Percentiles rank a stretch among this genome's conserved stretches.
Evolutionary conservation across 2,113 vertebrate genomes (phyloP).

Genomic region (Gobio gobio): DNA sequence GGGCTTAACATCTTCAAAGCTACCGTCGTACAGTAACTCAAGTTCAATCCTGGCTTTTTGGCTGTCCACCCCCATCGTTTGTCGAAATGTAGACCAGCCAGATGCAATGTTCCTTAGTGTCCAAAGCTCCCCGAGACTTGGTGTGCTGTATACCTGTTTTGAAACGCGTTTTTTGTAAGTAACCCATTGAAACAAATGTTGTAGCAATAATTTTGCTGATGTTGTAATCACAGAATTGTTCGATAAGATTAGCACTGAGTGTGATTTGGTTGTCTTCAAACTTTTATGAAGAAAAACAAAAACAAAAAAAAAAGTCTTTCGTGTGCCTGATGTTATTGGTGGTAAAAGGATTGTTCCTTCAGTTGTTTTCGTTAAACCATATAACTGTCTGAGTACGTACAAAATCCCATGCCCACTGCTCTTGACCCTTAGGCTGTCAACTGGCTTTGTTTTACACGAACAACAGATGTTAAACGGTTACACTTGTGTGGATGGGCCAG

Average conservation of each 20-base stretch:
- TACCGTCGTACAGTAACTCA: background rate
- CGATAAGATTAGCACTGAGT: constrained; percentile 75
- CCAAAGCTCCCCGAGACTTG: constrained; percentile 73
- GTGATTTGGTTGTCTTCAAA: constrained; percentile 73
- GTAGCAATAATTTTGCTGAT: constrained; percentile 73
- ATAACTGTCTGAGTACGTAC: constrained; percentile 13
- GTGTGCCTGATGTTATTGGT: constrained; percentile 75
- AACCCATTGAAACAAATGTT: constrained; percentile 71
- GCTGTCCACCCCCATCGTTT: constrained; percentile 20
- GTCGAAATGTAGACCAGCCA: constrained; percentile 41
- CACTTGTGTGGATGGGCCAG: background rate
- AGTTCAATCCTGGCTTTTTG: constrained; percentile 37
- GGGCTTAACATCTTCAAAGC: constrained; percentile 20
- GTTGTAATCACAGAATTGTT: constrained; percentile 72
- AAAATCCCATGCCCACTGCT: constrained; percentile 15
- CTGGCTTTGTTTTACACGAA: background rate
- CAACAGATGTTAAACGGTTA: background rate
- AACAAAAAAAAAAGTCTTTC: background rate
- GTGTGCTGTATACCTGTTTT: constrained; percentile 62
- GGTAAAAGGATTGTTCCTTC: constrained; percentile 71
- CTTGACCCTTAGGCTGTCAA: background rate
- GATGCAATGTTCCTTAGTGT: constrained; percentile 72
- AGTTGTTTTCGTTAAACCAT: constrained; percentile 30
- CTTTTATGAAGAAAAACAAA: constrained; percentile 81
- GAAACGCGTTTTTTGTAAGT: constrained; percentile 74